A percentile compares a stretch with the other conserved stretches of the same genome.
phyloP scores from a whole-genome alignment of 2,888 invertebrate genomes.

The Seladonia tumulorum region DNA sequence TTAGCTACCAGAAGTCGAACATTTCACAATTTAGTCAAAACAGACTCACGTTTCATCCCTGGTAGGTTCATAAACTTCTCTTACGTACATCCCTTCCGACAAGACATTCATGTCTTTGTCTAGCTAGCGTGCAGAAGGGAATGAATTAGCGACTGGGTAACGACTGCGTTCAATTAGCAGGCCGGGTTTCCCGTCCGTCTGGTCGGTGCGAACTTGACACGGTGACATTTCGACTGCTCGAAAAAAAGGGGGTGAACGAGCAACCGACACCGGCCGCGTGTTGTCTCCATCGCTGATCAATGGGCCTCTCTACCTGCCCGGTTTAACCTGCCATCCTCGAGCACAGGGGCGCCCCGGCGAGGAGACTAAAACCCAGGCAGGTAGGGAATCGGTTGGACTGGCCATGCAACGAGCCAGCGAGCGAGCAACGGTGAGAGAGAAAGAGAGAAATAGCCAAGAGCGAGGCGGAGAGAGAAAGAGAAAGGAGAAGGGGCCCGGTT shows the following conservation, averaged over 20 bases:
- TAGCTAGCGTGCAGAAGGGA: not conserved
- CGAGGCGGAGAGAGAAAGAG: conserved; percentile 24
- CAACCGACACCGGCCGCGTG: conserved; percentile 38
- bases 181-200: not conserved
- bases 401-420: not conserved
- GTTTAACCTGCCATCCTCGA: conserved; percentile 66
- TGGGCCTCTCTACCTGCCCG: conserved; percentile 60
- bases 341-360: conserved; percentile 50
- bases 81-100: not conserved
- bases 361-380: conserved; percentile 51
- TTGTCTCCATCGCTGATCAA: conserved; percentile 57
- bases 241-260: conserved; percentile 31
- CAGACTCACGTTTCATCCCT: too few species aligned
- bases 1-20: not conserved
- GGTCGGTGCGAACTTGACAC: conserved; percentile 28
- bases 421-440: not conserved
- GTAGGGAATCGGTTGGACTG: conserved; percentile 30
- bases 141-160: not conserved
- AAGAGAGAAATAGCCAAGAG: conserved; percentile 13
- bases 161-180: not conserved
- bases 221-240: conserved; percentile 3
- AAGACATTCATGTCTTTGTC: not conserved
- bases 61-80: too few species aligned
- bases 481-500: conserved; percentile 50
- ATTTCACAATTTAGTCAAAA: too few species aligned